These are phyloP conservation scores for Phengaris alcon DNA, from an alignment of 2,888 invertebrate genomes.

Conservation along the genomic window DNA sequence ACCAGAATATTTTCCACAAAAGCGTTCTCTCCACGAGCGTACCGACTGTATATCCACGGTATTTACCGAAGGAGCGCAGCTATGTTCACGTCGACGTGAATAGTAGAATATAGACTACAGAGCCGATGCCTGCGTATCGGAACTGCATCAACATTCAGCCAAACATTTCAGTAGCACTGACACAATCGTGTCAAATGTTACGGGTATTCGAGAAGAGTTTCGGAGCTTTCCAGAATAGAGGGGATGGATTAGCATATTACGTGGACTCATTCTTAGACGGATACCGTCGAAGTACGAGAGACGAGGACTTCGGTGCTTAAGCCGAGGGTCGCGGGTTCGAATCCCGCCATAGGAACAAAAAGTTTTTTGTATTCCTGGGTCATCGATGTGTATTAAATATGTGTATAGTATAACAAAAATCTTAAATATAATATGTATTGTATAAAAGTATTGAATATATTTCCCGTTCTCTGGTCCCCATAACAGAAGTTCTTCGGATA, in stretches of 20 bases:
- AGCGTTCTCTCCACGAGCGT: slow-evolving; percentile 26
- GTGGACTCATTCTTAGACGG: background rate
- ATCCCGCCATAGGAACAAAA: too few relatives aligned
- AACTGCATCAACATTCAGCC: slow-evolving; percentile 20
- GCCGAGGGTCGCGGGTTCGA: too few relatives aligned
- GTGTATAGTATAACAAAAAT: too few relatives aligned
- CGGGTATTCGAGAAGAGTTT: background rate
- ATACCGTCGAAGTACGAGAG: too few relatives aligned
- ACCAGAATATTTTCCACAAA: background rate
- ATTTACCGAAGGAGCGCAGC: slow-evolving; percentile 32
- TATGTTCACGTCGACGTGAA: slow-evolving; percentile 18
- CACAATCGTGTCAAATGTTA: slow-evolving; percentile 6
- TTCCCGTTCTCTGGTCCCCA: too few relatives aligned
- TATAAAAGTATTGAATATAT: too few relatives aligned
- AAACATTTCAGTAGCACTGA: background rate
- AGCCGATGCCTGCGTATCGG: slow-evolving; percentile 6
- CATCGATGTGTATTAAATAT: too few relatives aligned
- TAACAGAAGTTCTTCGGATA: too few relatives aligned
- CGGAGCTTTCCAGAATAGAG: background rate
- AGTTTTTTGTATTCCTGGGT: too few relatives aligned
- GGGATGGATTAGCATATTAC: background rate
- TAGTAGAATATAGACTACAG: slow-evolving; percentile 2
- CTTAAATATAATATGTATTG: too few relatives aligned
- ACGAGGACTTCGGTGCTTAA: too few relatives aligned
- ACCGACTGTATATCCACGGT: slow-evolving; percentile 31